Base-by-base conservation (phyloP, 2,113 vertebrate genomes). In the Axis porcinus region DNA sequence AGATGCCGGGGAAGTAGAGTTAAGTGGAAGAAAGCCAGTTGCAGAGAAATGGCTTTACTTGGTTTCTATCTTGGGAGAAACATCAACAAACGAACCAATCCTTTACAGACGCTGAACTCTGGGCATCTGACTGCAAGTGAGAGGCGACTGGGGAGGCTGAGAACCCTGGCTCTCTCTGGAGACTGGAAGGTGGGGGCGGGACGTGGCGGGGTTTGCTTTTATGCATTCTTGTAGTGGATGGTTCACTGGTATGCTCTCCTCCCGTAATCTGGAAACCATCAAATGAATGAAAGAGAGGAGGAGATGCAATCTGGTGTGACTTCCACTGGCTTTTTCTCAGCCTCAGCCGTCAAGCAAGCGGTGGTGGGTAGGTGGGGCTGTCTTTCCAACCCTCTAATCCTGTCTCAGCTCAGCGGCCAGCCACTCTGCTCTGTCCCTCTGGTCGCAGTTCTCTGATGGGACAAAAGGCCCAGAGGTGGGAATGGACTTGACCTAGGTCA, bases 31-130 rank as follows among this genome's bases (percentile, higher is more conserved):
- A 89, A 74, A 45, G 79, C 78, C 94, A 57, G 28, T 2, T 15
- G 79, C 43, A 64, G 33, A 86, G 93, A 86, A 88, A 90, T 36
- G 64, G 70, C 43, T 86, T 45, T 40, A 17, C n/a, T 84, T 76
- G 45, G 54, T 43, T 83, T 87, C 81, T 81, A 11, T 62, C 76
- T 95, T 33, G 19, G 58, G 89, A 40, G 33, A 70, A 86, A 36
- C 58, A 76, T 10, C 60, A n/a, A 28, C 54, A 15, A 54, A 58
- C 25, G 15, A 88, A 82, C 40, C 50, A 55, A 16, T 25, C 52
- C 54, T 76, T 82, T 47, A 9, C 36, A 5, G 12, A 17, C 0
- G 7, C 2, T 40, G 83, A 64, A 47, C n/a, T 62, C 58, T 30
- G 50, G 0, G 3, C 2, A 79, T 55, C 15, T 12, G 54, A 50